Conservation (phyloP, 1,140 invertebrate species). For the Drosophila persimilis region DNA sequence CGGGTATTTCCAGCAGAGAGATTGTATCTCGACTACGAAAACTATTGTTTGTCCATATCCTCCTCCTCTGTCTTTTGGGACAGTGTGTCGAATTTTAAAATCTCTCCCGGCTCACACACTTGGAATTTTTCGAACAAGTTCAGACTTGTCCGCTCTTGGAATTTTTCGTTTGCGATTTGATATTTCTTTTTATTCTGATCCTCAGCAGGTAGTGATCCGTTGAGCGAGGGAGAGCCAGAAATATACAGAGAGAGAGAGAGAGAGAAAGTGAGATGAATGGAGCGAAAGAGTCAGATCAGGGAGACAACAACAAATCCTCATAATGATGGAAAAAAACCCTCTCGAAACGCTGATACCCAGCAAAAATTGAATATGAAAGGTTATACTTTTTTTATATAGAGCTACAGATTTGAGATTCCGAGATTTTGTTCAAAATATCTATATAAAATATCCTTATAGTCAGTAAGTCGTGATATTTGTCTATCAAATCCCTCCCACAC, state of each 20-base stretch:
- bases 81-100: constrained; percentile 76
- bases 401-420: not conserved
- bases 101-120: constrained; percentile 49
- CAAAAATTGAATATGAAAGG: not conserved
- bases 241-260: not conserved
- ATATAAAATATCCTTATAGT: too few relatives aligned
- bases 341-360: constrained; percentile 25
- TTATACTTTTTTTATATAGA: not conserved
- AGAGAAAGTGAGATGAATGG: constrained; percentile 9
- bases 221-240: not conserved
- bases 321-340: constrained; percentile 21
- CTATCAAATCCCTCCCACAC: too few relatives aligned
- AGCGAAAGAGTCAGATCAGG: constrained; percentile 4
- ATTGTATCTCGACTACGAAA: constrained; percentile 61
- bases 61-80: constrained; percentile 49
- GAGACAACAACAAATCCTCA: constrained; percentile 47
- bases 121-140: constrained; percentile 55
- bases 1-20: constrained; percentile 62
- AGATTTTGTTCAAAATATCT: not conserved
- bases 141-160: constrained; percentile 60
- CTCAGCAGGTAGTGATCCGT: constrained; percentile 41
- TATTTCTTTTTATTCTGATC: constrained; percentile 32
- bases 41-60: constrained; percentile 58
- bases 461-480: too few relatives aligned
- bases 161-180: constrained; percentile 55